Base-by-base conservation (phyloP, 2,888 invertebrate species). In the Netelia virgata region DNA sequence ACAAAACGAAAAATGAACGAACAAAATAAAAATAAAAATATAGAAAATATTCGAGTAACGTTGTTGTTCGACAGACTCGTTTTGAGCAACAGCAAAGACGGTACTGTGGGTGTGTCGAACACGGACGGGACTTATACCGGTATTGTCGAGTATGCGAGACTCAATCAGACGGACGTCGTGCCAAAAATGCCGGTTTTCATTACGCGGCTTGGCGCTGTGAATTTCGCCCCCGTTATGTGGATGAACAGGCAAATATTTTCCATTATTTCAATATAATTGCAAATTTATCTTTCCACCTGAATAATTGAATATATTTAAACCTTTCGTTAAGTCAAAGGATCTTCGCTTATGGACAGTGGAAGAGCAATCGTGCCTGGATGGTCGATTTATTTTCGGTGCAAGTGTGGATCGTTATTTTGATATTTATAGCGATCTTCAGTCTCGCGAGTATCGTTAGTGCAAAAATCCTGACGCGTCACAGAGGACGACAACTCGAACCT, bases 291-390 rank as follows among this genome's bases (percentile, higher is more conserved):
- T 57, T 61, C 14, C 14, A 28, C 28, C 16, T 18, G 14, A 61
- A 55, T 55, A 16, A 41, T 73, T 23, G 11, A 18, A 57, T 57
- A 18, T 9, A 57, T 10, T n/a, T n/a, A n/a, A n/a, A n/a, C 1
- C 10, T 2, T 64, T n/a, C 9, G 2, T 16, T 18, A 36, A 79
- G 82, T 36, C 18, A 70, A 10, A 55, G 69, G 20, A 70, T 68
- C 23, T 83, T 64, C 50, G 36, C 69, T 11, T 23, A 1, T 2
- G 79, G 66, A 20, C 57, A 79, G 10, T 86, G 16, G 73, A 80
- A 61, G 36, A 77, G 23, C 18, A 36, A 16, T 61, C 85, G 18
- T 10, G 83, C 75, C 5, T 90, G 90, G 90, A 88, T 90, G 89
- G 9, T 88, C n/a, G 80, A 85, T 50, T 28, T 90, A 28, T 88